phyloP scores from a whole-genome alignment of 2,797 vertebrate genomes.

The Setipinna tenuifilis region DNA sequence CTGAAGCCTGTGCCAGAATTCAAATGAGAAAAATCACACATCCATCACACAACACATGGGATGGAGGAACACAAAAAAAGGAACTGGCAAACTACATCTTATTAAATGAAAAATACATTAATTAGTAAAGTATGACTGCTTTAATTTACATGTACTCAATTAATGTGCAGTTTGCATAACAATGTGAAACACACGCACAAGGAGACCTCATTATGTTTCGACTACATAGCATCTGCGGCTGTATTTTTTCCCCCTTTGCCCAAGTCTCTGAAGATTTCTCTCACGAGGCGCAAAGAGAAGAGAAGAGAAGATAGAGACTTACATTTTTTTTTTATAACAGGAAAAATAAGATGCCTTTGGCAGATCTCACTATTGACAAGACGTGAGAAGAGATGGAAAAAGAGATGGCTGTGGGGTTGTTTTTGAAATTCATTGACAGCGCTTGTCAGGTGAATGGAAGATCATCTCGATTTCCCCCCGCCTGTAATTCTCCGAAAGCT shows the following conservation, averaged over 20 bases:
- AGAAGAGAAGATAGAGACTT: not conserved
- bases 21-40: slow-evolving; percentile 49
- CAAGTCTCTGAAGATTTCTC: slow-evolving; percentile 39
- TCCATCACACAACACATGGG: slow-evolving; percentile 44
- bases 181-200: slow-evolving; percentile 60
- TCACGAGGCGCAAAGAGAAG: not conserved
- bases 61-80: slow-evolving; percentile 16
- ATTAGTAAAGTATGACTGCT: slow-evolving; percentile 67
- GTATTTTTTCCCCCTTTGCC: slow-evolving; percentile 61
- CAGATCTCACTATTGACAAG: slow-evolving; percentile 18
- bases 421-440: not conserved
- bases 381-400: not conserved
- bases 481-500: not conserved
- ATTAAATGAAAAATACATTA: slow-evolving; percentile 52
- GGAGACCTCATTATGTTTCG: slow-evolving; percentile 72
- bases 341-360: not conserved
- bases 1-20: slow-evolving; percentile 37
- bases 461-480: not conserved
- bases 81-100: slow-evolving; percentile 12
- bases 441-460: not conserved
- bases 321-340: slow-evolving; percentile 8
- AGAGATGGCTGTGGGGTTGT: not conserved
- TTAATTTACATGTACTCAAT: slow-evolving; percentile 72
- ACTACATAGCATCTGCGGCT: slow-evolving; percentile 71
- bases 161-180: slow-evolving; percentile 65